A percentile compares a stretch with the other conserved stretches of the same genome.
Conservation (phyloP, 2,888 invertebrate species). For the Drosophila mimica region DNA sequence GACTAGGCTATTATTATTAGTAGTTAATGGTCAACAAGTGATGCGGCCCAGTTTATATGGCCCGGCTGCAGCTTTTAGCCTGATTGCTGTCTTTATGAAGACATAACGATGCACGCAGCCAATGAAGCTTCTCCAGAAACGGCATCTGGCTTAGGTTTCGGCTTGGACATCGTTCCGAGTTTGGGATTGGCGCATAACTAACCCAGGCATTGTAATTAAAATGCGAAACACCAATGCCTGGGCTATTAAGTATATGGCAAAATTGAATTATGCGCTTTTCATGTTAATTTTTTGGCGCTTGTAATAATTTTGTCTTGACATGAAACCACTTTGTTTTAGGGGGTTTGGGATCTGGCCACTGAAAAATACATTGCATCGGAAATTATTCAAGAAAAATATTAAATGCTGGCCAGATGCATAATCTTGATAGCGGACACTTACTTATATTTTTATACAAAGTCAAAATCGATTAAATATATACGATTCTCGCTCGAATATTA, state of each 20-base stretch:
- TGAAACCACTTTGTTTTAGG: conserved; percentile 28
- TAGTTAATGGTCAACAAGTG: conserved; percentile 56
- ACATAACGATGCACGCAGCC: conserved; percentile 69
- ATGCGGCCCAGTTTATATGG: conserved; percentile 75
- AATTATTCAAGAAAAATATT: background rate
- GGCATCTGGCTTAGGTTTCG: conserved; percentile 25
- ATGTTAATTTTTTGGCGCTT: conserved; percentile 66
- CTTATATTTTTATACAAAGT: background rate
- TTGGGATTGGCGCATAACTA: conserved; percentile 45
- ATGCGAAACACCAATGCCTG: conserved; percentile 48
- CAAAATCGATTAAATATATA: background rate
- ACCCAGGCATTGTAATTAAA: conserved; percentile 69
- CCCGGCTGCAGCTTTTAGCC: conserved; percentile 48
- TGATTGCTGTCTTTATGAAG: conserved; percentile 79
- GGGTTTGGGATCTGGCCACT: background rate
- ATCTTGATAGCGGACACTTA: background rate
- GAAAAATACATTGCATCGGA: background rate
- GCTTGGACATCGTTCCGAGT: background rate
- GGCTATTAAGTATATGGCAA: conserved; percentile 53
- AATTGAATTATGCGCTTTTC: conserved; percentile 54
- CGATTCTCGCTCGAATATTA: background rate
- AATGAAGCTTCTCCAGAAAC: conserved; percentile 42
- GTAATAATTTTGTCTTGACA: conserved; percentile 54
- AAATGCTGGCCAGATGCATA: background rate
- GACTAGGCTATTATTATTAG: conserved; percentile 62